Base-by-base conservation (phyloP, 2,888 invertebrate genomes). In the Margaritifera margaritifera region DNA sequence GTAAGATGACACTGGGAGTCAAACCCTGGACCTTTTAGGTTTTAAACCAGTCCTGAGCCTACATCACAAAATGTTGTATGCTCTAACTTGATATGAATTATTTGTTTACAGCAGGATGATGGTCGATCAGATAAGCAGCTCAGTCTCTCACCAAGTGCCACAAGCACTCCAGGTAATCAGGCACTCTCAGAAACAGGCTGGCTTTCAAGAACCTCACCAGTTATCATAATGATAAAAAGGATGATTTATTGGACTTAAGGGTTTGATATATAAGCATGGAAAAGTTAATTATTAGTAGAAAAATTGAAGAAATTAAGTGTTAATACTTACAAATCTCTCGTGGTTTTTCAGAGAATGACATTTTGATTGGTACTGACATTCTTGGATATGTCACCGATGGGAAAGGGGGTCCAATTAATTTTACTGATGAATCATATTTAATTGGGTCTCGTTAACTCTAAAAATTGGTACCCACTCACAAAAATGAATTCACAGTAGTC, bases 111-210 rank as follows among this genome's bases (percentile, higher is more conserved):
- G 75, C 65, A 68, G 60, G 83, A 82, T 65, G 84, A 82, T 52
- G 64, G 69, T 42, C 72, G 69, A 55, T 74, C 74, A 52, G 68
- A 68, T 15, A 75, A 71, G 58, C 78, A 78, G 59, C 80, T 78
- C 70, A 65, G 74, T 22, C 69, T 79, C 18, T 79, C 83, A 25
- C 87, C 88, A 2, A 85, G 80, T 75, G 87, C 87, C 60, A 87
- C 87, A 20, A 87, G 86, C 71, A 88, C 87, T 22, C 88, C 87
- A 78, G 85, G 88, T 87, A 59, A 53, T 42, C 15, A 15, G 42
- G 15, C 42, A 42, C 2, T 27, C 42, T 42, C 42, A 42, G 42
- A 15, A 42, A 42, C 15, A 8, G 11, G 2, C 42, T 42, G 11
- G 24, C n/a, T 56, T 56, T 56, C 24, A 56, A 56, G 24, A 56